Conservation (phyloP, 2,113 vertebrate species). For the Hippocampus zosterae region DNA sequence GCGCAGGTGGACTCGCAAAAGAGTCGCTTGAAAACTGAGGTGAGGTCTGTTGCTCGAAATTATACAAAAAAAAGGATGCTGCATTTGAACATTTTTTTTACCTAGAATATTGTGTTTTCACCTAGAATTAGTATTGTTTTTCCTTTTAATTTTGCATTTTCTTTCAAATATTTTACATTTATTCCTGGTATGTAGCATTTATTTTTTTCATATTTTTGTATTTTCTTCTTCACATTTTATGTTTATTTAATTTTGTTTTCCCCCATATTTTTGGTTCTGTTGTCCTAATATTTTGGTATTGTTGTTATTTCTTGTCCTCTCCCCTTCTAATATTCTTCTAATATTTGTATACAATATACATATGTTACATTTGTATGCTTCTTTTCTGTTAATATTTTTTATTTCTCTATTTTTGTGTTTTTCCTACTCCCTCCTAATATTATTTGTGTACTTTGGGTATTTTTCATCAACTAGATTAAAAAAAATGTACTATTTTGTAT, state of each 20-base stretch:
- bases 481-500: not conserved
- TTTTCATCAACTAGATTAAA: not conserved
- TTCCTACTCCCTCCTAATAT: too few relatives aligned
- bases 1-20: slow-evolving; percentile 68
- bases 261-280: too few relatives aligned
- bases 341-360: too few relatives aligned
- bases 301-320: not conserved
- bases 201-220: not conserved
- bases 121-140: not conserved
- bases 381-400: not conserved
- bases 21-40: slow-evolving; percentile 65
- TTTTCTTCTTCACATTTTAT: too few relatives aligned
- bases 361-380: not conserved
- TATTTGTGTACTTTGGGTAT: not conserved
- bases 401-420: not conserved
- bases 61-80: not conserved
- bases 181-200: not conserved
- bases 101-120: not conserved
- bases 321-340: too few relatives aligned
- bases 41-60: slow-evolving; percentile 42
- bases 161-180: not conserved
- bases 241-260: too few relatives aligned
- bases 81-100: not conserved
- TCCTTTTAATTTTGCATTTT: not conserved
- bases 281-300: not conserved